phyloP scores from a whole-genome alignment of 2,888 invertebrate species.

The Galerucella pusilla region DNA sequence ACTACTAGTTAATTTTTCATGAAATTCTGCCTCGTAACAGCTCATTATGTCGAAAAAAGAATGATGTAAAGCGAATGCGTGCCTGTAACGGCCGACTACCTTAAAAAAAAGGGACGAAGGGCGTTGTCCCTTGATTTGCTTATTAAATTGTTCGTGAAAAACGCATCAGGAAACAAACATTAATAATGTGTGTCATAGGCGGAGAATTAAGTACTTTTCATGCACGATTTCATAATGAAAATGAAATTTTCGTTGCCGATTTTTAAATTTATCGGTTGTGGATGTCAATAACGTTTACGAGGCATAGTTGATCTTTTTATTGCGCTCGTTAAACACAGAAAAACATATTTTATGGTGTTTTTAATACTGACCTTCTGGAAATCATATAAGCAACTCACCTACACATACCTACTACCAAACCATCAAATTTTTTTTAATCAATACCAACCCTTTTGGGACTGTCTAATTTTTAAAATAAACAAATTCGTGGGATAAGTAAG shows the following conservation, averaged over 20 bases:
- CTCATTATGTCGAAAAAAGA: constrained; percentile 26
- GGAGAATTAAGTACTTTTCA: constrained; percentile 19
- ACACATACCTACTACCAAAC: too few species aligned
- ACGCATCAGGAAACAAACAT: constrained; percentile 29
- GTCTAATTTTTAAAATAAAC: background rate
- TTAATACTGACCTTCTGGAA: too few species aligned
- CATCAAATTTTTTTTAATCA: background rate
- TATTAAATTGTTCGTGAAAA: constrained; percentile 51
- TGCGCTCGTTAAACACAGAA: background rate
- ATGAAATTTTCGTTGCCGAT: background rate
- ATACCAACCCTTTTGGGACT: background rate
- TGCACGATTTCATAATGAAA: constrained; percentile 6
- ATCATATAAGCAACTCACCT: too few species aligned
- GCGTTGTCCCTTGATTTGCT: constrained; percentile 49
- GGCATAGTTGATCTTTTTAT: background rate
- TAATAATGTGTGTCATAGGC: constrained; percentile 15
- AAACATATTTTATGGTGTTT: background rate
- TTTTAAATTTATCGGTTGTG: background rate
- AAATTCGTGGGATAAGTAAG: constrained; percentile 7
- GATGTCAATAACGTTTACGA: too few species aligned
- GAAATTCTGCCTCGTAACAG: constrained; percentile 5
- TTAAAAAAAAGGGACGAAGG: constrained; percentile 43
- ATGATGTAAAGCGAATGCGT: constrained; percentile 36
- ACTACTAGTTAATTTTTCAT: background rate
- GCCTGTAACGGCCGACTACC: constrained; percentile 39